Conservation (phyloP, 2,888 invertebrate species). For the Gryllus longicercus region DNA sequence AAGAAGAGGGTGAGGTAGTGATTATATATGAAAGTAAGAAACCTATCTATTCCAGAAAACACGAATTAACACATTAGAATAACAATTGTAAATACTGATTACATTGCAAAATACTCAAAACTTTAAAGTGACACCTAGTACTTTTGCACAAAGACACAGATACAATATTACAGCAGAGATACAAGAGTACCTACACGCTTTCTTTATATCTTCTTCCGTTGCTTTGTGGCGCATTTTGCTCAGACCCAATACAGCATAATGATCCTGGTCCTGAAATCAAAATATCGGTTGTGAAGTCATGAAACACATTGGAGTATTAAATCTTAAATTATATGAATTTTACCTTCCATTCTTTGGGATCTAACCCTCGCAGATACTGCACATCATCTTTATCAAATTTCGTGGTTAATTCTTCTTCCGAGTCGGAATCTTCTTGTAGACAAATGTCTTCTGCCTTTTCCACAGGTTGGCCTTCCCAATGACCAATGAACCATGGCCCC, state of each 20-base stretch:
- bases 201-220: slow-evolving; percentile 88
- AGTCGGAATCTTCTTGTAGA: slow-evolving; percentile 31
- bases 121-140: too few species aligned
- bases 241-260: slow-evolving; percentile 92
- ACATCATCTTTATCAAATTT: slow-evolving; percentile 63
- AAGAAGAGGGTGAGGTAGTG: too few species aligned
- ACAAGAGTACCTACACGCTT: slow-evolving; percentile 69
- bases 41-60: too few species aligned
- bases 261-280: slow-evolving; percentile 74
- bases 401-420: neutral
- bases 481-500: slow-evolving; percentile 53
- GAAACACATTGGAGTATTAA: too few species aligned
- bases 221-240: slow-evolving; percentile 78
- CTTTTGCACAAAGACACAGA: too few species aligned
- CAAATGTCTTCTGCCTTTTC: slow-evolving; percentile 48
- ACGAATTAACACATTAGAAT: too few species aligned
- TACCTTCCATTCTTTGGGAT: slow-evolving; percentile 93
- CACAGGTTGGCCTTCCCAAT: slow-evolving; percentile 53
- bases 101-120: too few species aligned
- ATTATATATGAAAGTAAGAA: too few species aligned
- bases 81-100: too few species aligned
- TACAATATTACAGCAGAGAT: too few species aligned
- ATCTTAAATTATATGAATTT: neutral
- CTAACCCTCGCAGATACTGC: slow-evolving; percentile 77
- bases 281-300: neutral